Percentiles rank a stretch among this genome's conserved stretches.
phyloP scores from a whole-genome alignment of 2,888 invertebrate species.

The Dryobotodes eremita region DNA sequence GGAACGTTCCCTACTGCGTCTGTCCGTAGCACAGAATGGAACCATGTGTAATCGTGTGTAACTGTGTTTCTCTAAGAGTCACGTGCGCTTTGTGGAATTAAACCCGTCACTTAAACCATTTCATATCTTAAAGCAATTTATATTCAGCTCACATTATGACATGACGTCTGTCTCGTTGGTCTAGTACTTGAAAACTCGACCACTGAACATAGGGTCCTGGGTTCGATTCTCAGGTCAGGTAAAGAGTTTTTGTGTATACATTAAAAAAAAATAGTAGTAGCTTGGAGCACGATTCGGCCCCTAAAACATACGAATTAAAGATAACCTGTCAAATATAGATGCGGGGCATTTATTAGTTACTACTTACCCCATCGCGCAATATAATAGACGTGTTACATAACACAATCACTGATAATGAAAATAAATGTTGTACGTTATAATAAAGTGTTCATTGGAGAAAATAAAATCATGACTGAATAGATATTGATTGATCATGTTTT shows the following conservation, averaged over 20 bases:
- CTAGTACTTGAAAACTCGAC: background rate
- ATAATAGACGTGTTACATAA: background rate
- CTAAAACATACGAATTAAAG: background rate
- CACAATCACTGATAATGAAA: slow-evolving; percentile 40
- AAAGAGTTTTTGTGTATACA: no score
- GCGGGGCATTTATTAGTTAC: background rate
- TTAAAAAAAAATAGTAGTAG: no score
- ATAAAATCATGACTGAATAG: slow-evolving; percentile 52
- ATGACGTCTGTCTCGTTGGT: background rate
- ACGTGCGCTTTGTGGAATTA: slow-evolving; percentile 45
- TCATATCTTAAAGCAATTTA: slow-evolving; percentile 50
- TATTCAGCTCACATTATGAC: slow-evolving; percentile 20
- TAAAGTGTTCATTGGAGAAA: slow-evolving; percentile 49
- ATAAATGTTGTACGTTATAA: slow-evolving; percentile 43
- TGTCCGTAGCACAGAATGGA: slow-evolving; percentile 23
- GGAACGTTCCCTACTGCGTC: slow-evolving; percentile 10
- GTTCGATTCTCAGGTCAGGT: background rate
- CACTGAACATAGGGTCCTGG: background rate
- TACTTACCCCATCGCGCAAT: background rate
- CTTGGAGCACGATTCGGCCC: background rate
- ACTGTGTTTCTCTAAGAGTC: slow-evolving; percentile 13
- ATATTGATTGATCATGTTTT: slow-evolving; percentile 65
- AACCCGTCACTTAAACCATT: slow-evolving; percentile 39
- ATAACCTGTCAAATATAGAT: background rate
- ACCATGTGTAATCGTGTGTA: background rate